A percentile compares a stretch with the other conserved stretches of the same genome.
These are phyloP conservation scores for Zhengitettix transpicula DNA, from an alignment of 2,888 invertebrate species.

Conservation along the genomic window DNA sequence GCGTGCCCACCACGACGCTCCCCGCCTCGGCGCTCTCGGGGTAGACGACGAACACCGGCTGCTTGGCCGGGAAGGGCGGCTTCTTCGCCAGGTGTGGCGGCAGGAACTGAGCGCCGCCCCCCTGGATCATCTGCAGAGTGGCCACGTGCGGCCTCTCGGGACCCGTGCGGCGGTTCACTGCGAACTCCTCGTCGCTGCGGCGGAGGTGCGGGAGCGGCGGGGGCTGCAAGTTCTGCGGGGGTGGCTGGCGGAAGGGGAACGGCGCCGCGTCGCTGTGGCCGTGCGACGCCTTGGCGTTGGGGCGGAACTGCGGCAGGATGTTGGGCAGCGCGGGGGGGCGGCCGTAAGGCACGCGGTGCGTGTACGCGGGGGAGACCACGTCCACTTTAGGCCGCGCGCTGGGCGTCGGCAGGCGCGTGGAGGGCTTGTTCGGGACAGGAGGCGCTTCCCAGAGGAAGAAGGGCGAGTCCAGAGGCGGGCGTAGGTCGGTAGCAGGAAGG, in stretches of 20 bases:
- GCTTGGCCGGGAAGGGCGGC: neutral
- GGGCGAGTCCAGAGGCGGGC: neutral
- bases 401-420: neutral
- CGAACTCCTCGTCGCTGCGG: conserved; percentile 21
- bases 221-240: conserved; percentile 30
- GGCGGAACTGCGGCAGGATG: conserved; percentile 53
- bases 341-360: neutral
- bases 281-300: conserved; percentile 40
- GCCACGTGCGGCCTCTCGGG: conserved; percentile 26
- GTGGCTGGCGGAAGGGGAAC: conserved; percentile 11
- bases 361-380: neutral
- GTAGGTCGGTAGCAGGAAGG: neutral
- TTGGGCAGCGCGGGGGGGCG: conserved; percentile 33
- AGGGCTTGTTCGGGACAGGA: conserved; percentile 1
- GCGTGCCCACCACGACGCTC: conserved; percentile 36
- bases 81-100: neutral
- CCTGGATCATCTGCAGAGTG: conserved; percentile 53
- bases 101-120: neutral
- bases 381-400: neutral
- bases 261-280: conserved; percentile 21
- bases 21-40: conserved; percentile 35
- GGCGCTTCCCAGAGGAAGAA: no score
- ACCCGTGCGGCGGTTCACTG: conserved; percentile 11
- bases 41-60: conserved; percentile 38
- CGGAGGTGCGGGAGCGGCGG: conserved; percentile 24